Percentiles rank a stretch among this genome's conserved stretches.
Conservation (phyloP, 2,888 invertebrate genomes). For the Lasioglossum figueresi region DNA sequence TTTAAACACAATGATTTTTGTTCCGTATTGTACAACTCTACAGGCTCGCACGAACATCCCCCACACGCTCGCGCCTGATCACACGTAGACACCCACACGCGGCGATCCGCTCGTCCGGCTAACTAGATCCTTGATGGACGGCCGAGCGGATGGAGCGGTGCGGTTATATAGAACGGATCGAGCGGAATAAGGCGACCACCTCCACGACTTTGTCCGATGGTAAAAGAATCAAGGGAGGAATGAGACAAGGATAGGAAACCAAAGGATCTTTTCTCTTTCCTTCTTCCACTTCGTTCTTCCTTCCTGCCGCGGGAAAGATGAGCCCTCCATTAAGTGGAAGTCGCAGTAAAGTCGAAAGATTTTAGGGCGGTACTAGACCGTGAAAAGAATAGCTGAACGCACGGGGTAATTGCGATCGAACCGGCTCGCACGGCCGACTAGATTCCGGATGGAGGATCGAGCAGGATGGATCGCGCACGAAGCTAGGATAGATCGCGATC, state of each 20-base stretch:
- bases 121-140: conserved; percentile 71
- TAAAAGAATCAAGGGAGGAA: conserved; percentile 42
- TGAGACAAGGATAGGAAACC: conserved; percentile 19
- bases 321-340: conserved; percentile 57
- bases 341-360: conserved; percentile 50
- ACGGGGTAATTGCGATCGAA: conserved; percentile 52
- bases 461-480: not conserved
- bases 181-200: conserved; percentile 64
- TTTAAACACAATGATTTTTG: not conserved
- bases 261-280: conserved; percentile 36
- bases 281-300: not conserved
- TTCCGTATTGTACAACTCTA: not conserved
- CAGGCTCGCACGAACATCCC: not conserved
- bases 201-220: conserved; percentile 62
- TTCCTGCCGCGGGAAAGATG: conserved; percentile 43
- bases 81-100: not conserved
- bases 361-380: conserved; percentile 40
- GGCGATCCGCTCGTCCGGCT: conserved; percentile 36
- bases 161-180: conserved; percentile 65
- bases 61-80: not conserved
- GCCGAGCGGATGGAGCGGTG: conserved; percentile 38
- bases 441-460: not conserved
- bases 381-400: conserved; percentile 43
- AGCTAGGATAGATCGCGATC: not conserved
- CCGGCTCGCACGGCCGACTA: conserved; percentile 52